Conservation (phyloP, 2,888 invertebrate genomes). For the Parnassius apollo region DNA sequence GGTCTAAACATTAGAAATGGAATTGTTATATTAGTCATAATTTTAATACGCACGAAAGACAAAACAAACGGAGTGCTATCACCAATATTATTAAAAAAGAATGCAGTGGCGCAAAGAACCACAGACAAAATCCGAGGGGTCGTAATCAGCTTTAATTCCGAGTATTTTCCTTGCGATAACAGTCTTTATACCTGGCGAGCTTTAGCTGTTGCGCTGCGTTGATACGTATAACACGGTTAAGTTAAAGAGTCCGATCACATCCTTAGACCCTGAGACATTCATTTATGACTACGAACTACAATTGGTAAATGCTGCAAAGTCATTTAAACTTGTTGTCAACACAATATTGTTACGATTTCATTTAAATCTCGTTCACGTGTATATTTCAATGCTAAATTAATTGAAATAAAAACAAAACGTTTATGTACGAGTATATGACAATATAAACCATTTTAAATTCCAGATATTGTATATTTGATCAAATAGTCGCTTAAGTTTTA, state of each 20-base stretch:
- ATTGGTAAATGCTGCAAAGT: neutral
- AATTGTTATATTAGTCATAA: constrained; percentile 16
- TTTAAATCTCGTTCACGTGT: no score
- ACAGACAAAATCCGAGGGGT: constrained; percentile 27
- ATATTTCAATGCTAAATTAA: no score
- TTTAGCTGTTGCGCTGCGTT: constrained; percentile 32
- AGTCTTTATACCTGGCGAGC: constrained; percentile 41
- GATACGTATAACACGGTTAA: constrained; percentile 41
- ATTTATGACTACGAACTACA: neutral
- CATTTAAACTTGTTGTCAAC: neutral
- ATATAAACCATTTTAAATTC: no score
- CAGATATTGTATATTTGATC: no score
- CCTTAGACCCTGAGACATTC: neutral
- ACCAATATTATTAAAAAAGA: constrained; percentile 23
- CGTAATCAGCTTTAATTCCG: constrained; percentile 41
- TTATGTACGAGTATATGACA: no score
- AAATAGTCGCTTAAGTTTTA: no score
- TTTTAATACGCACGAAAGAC: neutral
- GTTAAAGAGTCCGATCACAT: constrained; percentile 39
- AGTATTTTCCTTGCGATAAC: constrained; percentile 57
- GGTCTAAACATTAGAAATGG: neutral
- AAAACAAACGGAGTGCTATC: constrained; percentile 22
- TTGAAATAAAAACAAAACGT: no score
- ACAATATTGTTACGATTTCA: no score
- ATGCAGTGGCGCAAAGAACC: constrained; percentile 21